A percentile compares a stretch with the other conserved stretches of the same genome.
These are phyloP conservation scores for Oscheius sp. DNA, from an alignment of 2,888 invertebrate genomes.

Conservation along the genomic window DNA sequence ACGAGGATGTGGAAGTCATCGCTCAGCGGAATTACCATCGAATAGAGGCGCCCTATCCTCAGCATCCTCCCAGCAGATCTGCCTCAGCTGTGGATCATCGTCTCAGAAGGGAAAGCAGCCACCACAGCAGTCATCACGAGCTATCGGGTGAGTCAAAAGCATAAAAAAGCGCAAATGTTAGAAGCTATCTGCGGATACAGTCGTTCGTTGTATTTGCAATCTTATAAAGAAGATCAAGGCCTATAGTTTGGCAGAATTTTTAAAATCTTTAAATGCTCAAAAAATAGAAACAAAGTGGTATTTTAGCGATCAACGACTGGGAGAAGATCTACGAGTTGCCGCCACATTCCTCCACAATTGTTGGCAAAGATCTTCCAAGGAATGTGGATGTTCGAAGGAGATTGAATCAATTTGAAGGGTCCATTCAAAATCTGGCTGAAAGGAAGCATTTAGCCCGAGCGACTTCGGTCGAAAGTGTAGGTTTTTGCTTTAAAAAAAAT, in stretches of 20 bases:
- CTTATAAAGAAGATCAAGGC: too few species aligned
- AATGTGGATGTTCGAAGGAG: conserved; percentile 62
- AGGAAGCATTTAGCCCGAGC: conserved; percentile 32
- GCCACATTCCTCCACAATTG: conserved; percentile 68
- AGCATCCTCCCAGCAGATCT: conserved; percentile 17
- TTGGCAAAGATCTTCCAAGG: conserved; percentile 55
- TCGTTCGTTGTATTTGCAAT: too few species aligned
- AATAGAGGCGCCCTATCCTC: conserved; percentile 30
- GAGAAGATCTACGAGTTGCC: conserved; percentile 69
- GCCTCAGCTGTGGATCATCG: conserved; percentile 25
- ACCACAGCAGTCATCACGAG: conserved; percentile 28
- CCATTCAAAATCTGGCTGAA: conserved; percentile 44
- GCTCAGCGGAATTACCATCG: conserved; percentile 60
- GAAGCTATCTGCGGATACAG: too few species aligned
- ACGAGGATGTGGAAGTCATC: conserved; percentile 51
- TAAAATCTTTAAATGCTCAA: too few species aligned
- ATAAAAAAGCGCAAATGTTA: too few species aligned
- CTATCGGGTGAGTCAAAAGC: conserved; percentile 5
- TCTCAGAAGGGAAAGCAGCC: conserved; percentile 21
- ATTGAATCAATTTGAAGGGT: conserved; percentile 59
- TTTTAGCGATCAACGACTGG: conserved; percentile 58
- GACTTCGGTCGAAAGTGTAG: conserved; percentile 32
- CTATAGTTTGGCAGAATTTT: too few species aligned
- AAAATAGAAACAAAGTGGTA: too few species aligned
- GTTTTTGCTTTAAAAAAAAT: background rate